Evolutionary conservation across 2,888 invertebrate genomes (phyloP).

Genomic region (Archips xylosteana): DNA sequence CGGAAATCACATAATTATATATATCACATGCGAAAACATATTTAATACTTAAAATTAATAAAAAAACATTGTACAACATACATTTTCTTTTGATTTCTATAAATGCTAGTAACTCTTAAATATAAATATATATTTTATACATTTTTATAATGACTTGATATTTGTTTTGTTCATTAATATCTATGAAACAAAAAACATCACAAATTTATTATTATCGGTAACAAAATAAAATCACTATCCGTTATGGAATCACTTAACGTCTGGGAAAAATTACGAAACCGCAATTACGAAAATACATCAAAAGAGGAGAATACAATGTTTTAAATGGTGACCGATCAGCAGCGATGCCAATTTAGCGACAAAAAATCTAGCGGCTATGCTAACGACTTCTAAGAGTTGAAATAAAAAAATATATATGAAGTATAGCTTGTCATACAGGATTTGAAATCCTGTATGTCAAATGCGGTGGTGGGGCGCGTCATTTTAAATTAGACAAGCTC

Average conservation of each 20-base stretch:
- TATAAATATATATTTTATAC: background rate
- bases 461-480: too few relatives aligned
- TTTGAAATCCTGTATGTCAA: too few relatives aligned
- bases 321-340: too few relatives aligned
- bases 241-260: too few relatives aligned
- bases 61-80: background rate
- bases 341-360: too few relatives aligned
- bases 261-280: background rate
- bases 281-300: too few relatives aligned
- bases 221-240: background rate
- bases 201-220: background rate
- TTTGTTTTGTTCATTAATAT: background rate
- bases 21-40: constrained; percentile 3
- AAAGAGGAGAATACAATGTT: too few relatives aligned
- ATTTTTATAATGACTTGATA: constrained; percentile 4
- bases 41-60: background rate
- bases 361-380: too few relatives aligned
- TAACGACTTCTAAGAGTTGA: too few relatives aligned
- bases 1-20: background rate
- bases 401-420: too few relatives aligned
- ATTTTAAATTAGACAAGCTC: too few relatives aligned
- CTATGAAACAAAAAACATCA: background rate
- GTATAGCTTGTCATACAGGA: too few relatives aligned
- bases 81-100: background rate
- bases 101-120: background rate